A percentile compares a stretch with the other conserved stretches of the same genome.
Conservation (phyloP, 2,797 vertebrate genomes). For the Pipistrellus pipistrellus region DNA sequence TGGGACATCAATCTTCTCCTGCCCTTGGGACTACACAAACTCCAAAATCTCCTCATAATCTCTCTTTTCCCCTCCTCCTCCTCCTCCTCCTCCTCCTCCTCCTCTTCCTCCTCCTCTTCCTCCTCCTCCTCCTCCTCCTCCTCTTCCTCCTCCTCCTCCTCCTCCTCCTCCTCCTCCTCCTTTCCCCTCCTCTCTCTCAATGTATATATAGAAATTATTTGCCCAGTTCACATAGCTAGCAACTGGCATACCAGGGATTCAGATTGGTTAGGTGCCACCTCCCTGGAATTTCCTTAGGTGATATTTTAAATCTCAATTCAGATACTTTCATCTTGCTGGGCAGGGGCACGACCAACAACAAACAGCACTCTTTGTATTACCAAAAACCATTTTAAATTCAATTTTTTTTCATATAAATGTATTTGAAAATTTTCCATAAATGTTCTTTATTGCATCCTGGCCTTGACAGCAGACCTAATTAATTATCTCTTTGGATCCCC, state of each 20-base stretch:
- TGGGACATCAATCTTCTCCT: background rate
- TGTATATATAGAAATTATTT: background rate
- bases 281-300: background rate
- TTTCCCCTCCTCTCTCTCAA: background rate
- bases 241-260: background rate
- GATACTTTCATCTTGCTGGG: background rate
- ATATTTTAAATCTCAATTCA: constrained; percentile 46
- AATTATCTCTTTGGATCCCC: constrained; percentile 64
- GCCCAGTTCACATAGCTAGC: background rate
- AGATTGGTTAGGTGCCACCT: background rate
- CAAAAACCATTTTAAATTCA: constrained; percentile 67
- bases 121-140: background rate
- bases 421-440: constrained; percentile 38
- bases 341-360: background rate
- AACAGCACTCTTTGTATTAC: constrained; percentile 37
- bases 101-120: background rate
- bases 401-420: constrained; percentile 55
- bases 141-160: background rate
- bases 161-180: too few relatives aligned
- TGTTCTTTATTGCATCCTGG: constrained; percentile 65
- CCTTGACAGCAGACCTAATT: constrained; percentile 65
- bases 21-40: background rate
- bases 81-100: too few relatives aligned
- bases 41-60: background rate
- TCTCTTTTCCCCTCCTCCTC: background rate